Conservation (phyloP, 2,113 vertebrate genomes). For the Clupea harengus region DNA sequence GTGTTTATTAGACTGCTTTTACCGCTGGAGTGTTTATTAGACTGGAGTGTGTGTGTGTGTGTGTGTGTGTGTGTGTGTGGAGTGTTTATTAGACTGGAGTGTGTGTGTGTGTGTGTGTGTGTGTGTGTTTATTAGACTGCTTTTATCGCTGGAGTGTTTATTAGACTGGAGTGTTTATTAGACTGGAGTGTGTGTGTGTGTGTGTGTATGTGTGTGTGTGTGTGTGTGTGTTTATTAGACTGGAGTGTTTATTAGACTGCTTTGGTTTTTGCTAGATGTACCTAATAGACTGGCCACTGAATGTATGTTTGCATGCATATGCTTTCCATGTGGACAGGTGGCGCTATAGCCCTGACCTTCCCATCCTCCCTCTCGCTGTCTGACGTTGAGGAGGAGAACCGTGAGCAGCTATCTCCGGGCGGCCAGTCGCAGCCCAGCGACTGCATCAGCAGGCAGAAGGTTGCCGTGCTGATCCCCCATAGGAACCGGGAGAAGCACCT, state of each 20-base stretch:
- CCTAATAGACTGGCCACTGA: too few species aligned
- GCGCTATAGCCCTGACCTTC: not conserved
- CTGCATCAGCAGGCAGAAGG: slow-evolving; percentile 79
- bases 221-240: not conserved
- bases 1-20: too few species aligned
- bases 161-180: too few species aligned
- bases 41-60: not conserved
- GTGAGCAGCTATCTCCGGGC: slow-evolving; percentile 56
- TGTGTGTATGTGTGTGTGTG: not conserved
- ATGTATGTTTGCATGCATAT: not conserved
- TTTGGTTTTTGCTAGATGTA: too few species aligned
- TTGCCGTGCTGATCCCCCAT: slow-evolving; percentile 90
- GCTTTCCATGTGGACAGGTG: not conserved
- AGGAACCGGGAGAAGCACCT: slow-evolving; percentile 88
- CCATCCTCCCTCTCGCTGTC: not conserved
- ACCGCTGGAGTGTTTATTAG: too few species aligned
- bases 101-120: too few species aligned
- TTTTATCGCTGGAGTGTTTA: too few species aligned
- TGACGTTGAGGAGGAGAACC: slow-evolving; percentile 77
- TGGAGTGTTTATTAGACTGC: too few species aligned
- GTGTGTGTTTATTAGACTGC: too few species aligned
- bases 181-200: not conserved
- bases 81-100: too few species aligned
- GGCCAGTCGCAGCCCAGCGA: slow-evolving; percentile 77
- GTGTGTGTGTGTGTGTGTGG: not conserved